Evolutionary conservation across 2,797 vertebrate genomes (phyloP), one percentile per base, ranked within the genome.

Genomic region (Brotula barbata): DNA sequence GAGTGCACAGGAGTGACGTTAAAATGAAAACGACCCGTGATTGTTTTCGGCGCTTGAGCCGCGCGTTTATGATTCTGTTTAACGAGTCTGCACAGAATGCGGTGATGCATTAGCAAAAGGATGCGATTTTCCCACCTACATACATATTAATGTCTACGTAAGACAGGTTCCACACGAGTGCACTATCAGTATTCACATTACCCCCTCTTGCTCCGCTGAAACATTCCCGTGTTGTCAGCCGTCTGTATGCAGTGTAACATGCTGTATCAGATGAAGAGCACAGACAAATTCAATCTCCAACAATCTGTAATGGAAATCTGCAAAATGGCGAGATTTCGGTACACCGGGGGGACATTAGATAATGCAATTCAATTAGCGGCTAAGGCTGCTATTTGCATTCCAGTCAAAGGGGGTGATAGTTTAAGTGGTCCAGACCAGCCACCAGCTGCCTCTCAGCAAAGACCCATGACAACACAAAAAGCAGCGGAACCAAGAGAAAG

Each of bases 401-500:
- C 57, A 61, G 78, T 89, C 85, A 90, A 92, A 89, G 5, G 85
- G 79, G 83, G 74, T 80, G 85, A 88, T 88, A 77, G 89, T 90
- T 82, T 82, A 86, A 85, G 81, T 75, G 76, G 81, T 80, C 67
- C 67, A 50, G 77, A 81, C 87, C 91, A 90, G 90, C 88, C 91
- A 81, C 87, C 91, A 90, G 90, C 88, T 91, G 90, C 79, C 82
- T 85, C 88, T 78, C 74, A 83, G 76, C 68, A 78, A 87, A 82
- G 82, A 72, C 73, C 77, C 51, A 47, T 66, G 82, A 86, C 78
- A 82, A 83, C 78, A 82, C 72, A 76, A 78, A 88, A 88, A 70
- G 73, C 78, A 69, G 81, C 84, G 81, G 86, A 90, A 91, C 87
- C 83, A 63, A 75, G 77, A 88, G 80, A 82, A 85, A 85, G 52